Evolutionary conservation across 1,140 invertebrate genomes (phyloP), one percentile per base, ranked within the genome.

Genomic region (Octopus bimaculoides): DNA sequence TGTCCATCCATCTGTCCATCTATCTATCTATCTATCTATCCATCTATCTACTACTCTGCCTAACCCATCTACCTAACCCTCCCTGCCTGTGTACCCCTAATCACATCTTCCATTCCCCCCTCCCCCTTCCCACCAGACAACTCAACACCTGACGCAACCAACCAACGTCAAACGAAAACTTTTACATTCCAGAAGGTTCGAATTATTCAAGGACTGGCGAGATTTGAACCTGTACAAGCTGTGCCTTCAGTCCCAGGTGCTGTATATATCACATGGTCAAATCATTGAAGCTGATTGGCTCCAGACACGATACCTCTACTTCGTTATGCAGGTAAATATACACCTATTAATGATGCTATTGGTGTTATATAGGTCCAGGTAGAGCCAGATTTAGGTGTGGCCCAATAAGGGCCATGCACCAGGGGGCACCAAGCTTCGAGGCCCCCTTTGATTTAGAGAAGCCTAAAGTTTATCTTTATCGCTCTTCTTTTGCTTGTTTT

Each of bases 161-260:
- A 41, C 26, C 26, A 41, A 41, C 26, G 3, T 41, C 26, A 41
- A 41, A 41, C 26, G 26, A 0, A 41, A 41, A 41, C 52, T 75
- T 17, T 41, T 75, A 4, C 52, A 9, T 54, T 80, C 4, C 78
- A 85, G 84, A 56, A 71, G 77, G 54, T 83, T 84, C 52, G 61
- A 77, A 5, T 41, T 85, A 74, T 90, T 97, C 95, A 87, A 96
- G 96, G 53, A 95, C 95, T 69, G 95, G 94, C 52, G 96, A 92
- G 69, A 96, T 92, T 66, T 96, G 88, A 76, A 94, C 95, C 92
- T 94, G 79, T 55, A 83, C 55, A 81, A 79, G 80, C 74, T 84
- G 61, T 83, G 82, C 53, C 84, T 85, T 73, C 54, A 81, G 79
- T 85, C 84, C 8, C 84, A 84, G 73, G 79, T 83, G 12, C 61